phyloP scores from a whole-genome alignment of 2,113 vertebrate species.

The Bubo bubo region DNA sequence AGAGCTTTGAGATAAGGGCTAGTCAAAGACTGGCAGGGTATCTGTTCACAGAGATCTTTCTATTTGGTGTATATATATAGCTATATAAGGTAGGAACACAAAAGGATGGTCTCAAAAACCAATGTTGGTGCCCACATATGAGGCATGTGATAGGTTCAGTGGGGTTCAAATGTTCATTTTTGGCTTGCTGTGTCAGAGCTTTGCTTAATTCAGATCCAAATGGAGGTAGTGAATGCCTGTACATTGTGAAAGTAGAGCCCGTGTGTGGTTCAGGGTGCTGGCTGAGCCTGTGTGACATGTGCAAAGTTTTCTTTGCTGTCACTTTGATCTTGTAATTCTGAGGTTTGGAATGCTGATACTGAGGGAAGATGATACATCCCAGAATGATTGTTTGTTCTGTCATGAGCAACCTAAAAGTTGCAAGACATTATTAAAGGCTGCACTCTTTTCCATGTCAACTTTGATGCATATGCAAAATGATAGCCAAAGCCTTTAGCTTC shows the following conservation, averaged over 20 bases:
- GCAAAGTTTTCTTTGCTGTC: neutral
- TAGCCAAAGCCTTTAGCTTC: slow-evolving; percentile 35
- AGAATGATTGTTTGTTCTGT: neutral
- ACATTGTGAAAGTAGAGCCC: neutral
- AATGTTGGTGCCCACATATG: too few species aligned
- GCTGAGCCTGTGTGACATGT: neutral
- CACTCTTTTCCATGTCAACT: neutral
- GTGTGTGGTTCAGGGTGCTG: neutral
- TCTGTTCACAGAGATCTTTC: neutral
- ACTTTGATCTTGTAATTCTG: neutral
- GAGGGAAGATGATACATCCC: neutral
- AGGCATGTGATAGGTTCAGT: neutral
- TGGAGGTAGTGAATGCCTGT: neutral
- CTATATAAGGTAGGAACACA: neutral
- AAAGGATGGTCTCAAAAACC: neutral
- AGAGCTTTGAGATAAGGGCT: neutral
- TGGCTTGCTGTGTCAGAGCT: neutral
- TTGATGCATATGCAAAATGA: neutral
- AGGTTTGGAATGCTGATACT: neutral
- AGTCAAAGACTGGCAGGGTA: neutral
- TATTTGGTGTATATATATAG: neutral
- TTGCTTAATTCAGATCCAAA: neutral
- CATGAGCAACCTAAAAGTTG: neutral
- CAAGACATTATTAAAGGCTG: neutral
- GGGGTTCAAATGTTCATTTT: neutral